Conservation (phyloP, 2,888 invertebrate genomes). For the Pollenia angustigena region DNA sequence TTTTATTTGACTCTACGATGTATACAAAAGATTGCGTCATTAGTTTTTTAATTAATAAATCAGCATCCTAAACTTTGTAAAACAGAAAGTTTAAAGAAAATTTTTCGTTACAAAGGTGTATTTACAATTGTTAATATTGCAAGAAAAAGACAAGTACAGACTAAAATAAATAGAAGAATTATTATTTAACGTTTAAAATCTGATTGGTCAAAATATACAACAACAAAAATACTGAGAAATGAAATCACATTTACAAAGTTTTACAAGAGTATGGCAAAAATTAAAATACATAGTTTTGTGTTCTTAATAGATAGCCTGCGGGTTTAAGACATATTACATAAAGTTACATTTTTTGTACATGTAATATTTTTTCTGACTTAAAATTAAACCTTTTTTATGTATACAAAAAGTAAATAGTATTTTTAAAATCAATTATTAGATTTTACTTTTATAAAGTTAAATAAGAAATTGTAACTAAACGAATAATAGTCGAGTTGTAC, state of each 20-base stretch:
- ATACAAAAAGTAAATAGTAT: constrained; percentile 13
- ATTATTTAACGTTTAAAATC: constrained; percentile 11
- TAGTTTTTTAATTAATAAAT: constrained; percentile 19
- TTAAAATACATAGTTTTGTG: background rate
- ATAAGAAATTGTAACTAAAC: constrained; percentile 77
- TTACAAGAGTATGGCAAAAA: constrained; percentile 24
- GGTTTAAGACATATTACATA: background rate
- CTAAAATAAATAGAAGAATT: constrained; percentile 20
- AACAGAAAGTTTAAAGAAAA: constrained; percentile 28
- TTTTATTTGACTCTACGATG: constrained; percentile 30
- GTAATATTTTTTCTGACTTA: constrained; percentile 33
- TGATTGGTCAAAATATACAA: constrained; percentile 11
- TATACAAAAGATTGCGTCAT: constrained; percentile 59
- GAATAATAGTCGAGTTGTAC: constrained; percentile 81
- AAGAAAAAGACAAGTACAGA: background rate
- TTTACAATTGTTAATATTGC: constrained; percentile 44
- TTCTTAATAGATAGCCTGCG: constrained; percentile 6
- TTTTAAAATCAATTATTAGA: constrained; percentile 15
- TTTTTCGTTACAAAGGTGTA: constrained; percentile 24
- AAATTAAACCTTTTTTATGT: constrained; percentile 35
- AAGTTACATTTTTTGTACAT: background rate
- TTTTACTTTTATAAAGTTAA: constrained; percentile 42
- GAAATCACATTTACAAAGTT: constrained; percentile 32
- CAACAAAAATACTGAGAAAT: constrained; percentile 50
- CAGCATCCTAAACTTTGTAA: constrained; percentile 42